Conservation (phyloP, 2,113 vertebrate species). For the Phodopus roborovskii region DNA sequence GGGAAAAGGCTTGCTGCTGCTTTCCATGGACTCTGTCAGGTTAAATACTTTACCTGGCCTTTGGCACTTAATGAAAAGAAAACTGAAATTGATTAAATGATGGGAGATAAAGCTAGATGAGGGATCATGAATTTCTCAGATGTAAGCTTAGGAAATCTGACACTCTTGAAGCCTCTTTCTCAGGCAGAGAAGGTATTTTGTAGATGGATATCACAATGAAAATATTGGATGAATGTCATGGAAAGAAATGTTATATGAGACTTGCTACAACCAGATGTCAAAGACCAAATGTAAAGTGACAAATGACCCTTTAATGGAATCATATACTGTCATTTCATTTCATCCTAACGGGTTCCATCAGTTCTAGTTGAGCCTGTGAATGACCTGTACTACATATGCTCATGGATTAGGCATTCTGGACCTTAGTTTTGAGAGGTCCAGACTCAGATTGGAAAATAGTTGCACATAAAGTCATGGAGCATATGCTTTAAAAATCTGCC, state of each 20-base stretch:
- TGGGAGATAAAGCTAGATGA: slow-evolving; percentile 13
- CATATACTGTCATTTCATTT: not conserved
- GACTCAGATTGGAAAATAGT: not conserved
- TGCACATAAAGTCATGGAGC: not conserved
- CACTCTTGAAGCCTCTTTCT: not conserved
- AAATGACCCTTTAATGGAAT: slow-evolving; percentile 10
- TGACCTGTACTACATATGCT: not conserved
- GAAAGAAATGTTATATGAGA: slow-evolving; percentile 36
- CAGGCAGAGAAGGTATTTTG: not conserved
- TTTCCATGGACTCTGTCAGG: not conserved
- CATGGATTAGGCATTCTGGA: slow-evolving; percentile 5
- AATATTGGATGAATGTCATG: not conserved
- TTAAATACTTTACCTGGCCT: not conserved
- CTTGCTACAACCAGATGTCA: slow-evolving; percentile 42
- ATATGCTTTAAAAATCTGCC: not conserved
- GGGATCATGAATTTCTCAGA: slow-evolving; percentile 23
- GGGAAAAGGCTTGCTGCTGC: not conserved
- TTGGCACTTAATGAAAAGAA: not conserved
- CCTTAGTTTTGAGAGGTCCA: not conserved
- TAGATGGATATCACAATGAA: not conserved
- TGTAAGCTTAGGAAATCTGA: slow-evolving; percentile 48
- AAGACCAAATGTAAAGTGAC: slow-evolving; percentile 54
- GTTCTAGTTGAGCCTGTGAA: not conserved
- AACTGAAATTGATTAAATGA: not conserved
- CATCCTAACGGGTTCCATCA: slow-evolving; percentile 7